These are phyloP conservation scores for Peribatodes rhomboidaria DNA, from an alignment of 2,888 invertebrate genomes.

Conservation along the genomic window DNA sequence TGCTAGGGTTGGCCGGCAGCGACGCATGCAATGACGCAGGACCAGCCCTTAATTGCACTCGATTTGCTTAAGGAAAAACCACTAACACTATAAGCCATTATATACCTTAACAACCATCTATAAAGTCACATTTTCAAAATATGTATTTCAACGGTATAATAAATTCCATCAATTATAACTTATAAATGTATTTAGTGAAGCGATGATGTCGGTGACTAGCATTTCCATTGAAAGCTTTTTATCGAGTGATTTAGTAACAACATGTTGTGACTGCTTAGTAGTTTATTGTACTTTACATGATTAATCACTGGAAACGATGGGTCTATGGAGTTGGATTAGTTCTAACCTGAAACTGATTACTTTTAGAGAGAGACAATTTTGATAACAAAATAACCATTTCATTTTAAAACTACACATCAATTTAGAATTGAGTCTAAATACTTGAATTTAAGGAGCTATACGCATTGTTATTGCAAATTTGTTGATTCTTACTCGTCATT, in stretches of 20 bases:
- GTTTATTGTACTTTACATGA: constrained; percentile 12
- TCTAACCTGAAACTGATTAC: no score
- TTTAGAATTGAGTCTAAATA: no score
- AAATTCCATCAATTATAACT: constrained; percentile 61
- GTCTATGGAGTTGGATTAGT: not conserved
- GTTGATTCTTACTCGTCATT: not conserved
- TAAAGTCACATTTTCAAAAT: constrained; percentile 52
- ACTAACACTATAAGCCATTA: constrained; percentile 41
- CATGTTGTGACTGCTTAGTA: constrained; percentile 21
- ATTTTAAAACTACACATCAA: no score
- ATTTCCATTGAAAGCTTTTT: constrained; percentile 46
- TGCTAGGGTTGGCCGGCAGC: constrained; percentile 58
- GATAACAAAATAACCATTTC: no score
- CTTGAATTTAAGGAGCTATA: not conserved
- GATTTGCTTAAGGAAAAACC: constrained; percentile 67
- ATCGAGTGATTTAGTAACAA: constrained; percentile 28
- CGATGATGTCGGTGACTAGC: constrained; percentile 47
- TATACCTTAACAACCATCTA: constrained; percentile 46
- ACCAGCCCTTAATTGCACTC: constrained; percentile 71
- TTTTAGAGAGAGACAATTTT: no score
- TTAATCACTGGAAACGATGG: constrained; percentile 8
- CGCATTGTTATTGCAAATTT: not conserved
- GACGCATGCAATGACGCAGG: constrained; percentile 65
- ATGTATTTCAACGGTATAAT: constrained; percentile 48
- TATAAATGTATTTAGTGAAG: constrained; percentile 49